Evolutionary conservation across 2,888 invertebrate genomes (phyloP), one percentile per base, ranked within the genome.

Genomic region (Laspeyria flexula): DNA sequence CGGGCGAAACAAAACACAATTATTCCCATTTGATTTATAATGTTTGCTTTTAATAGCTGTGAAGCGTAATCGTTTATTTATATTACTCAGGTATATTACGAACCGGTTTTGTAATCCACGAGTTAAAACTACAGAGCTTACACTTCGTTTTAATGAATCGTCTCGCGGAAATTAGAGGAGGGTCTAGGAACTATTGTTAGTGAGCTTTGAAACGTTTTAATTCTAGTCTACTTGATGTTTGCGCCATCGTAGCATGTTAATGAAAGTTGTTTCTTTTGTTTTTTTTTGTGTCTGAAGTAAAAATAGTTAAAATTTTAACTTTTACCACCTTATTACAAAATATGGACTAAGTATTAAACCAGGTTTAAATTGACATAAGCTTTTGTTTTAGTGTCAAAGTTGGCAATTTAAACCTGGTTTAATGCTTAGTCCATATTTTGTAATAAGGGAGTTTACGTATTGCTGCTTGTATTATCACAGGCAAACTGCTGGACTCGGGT

Each of bases 1-100:
- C 80, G 59, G 88, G 90, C 90, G 75, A 85, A 86, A 88, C 86
- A 88, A 86, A 87, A 82, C 85, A 79, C 80, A 82, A 85, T 86
- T 86, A 85, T 88, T 87, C 83, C 47, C 65, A 71, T 83, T 77
- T 85, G 86, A 86, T 86, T 85, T 85, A 86, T 85, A 84, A 81
- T 84, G 83, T 86, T 85, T 85, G 82, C 79, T 83, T 79, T 82
- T 84, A 84, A 83, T 84, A 83, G 78, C 80, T 72, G 72, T 69
- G 73, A 74, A 79, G 75, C 72, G 71, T 84, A 81, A 81, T 81
- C 82, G 75, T 81, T 83, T 81, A 81, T 84, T 79, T 78, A 76
- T 74, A 80, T 77, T 74, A 76, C 60, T 53, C 51, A 67, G 62
- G 68, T 64, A 70, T 70, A 73, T 71, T 74, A 69, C 50, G 57